Evolutionary conservation across 2,113 vertebrate species (phyloP).

Genomic region (Kobus ellipsiprymnus): DNA sequence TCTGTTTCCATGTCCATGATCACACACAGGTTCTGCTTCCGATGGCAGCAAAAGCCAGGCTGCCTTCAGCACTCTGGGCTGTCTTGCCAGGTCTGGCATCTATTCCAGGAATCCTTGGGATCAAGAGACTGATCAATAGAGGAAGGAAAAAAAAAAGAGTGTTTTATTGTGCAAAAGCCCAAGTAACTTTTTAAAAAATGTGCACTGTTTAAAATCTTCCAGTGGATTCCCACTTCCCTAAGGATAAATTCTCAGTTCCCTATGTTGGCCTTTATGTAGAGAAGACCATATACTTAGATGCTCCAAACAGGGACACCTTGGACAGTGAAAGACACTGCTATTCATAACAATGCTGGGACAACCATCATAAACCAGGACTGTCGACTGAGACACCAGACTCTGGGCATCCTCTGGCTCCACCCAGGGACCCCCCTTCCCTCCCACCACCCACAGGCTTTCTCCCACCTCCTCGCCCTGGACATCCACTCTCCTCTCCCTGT

Average conservation of each 20-base stretch:
- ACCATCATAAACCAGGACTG: background rate
- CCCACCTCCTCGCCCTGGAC: background rate
- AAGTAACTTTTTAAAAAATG: background rate
- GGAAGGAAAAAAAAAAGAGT: background rate
- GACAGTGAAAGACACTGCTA: background rate
- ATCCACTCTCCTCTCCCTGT: background rate
- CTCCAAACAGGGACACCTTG: background rate
- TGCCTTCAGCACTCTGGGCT: background rate
- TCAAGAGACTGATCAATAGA: background rate
- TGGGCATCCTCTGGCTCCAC: rapidly evolving
- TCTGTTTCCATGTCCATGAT: background rate
- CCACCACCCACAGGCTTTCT: background rate
- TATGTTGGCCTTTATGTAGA: background rate
- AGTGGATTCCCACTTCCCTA: background rate
- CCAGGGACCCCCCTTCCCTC: background rate
- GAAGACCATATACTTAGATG: background rate
- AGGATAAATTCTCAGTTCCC: background rate
- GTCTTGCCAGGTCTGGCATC: background rate
- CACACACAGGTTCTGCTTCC: background rate
- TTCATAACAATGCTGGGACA: background rate
- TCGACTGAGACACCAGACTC: background rate
- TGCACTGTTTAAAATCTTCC: background rate
- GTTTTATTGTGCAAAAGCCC: background rate
- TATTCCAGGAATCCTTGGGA: background rate
- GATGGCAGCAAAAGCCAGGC: background rate